Base-by-base conservation (phyloP, 2,797 vertebrate species). In the Falco concolor region DNA sequence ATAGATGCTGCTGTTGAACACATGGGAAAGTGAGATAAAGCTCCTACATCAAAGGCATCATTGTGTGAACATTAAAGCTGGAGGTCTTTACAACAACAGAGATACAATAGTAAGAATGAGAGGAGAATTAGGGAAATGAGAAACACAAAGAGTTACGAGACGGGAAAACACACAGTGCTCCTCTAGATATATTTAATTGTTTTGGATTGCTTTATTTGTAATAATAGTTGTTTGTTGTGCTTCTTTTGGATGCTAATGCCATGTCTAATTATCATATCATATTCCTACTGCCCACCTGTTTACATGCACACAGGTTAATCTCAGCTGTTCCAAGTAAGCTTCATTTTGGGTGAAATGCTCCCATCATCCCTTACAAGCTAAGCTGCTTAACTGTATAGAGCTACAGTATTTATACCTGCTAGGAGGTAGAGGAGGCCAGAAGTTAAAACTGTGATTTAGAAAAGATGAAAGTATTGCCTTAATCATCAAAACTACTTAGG, bases 1-100 rank as follows among this genome's bases (percentile, higher is more conserved):
- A 94, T 80, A 3, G 53, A 61, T 91, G 59, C 28, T 87, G 40
- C 70, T 87, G 44, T 14, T 83, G 38, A 57, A 86, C 93, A 57
- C 5, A 8, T 90, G 95, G 84, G 40, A 65, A 59, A 30, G 38
- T 44, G 77, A 59, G 97, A 98, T 97, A 98, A 97, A 93, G 81
- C 77, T 60, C 57, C 36, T 61, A 28, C 28, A 42, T 83, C 54
- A 93, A 94, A 88, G 73, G n/a, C 36, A 36, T 77, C 40, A 65
- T 95, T 96, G 75, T 96, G 36, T 65, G 45, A 72, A 30, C 45
- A n/a, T 78, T 67, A 28, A 69, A 32, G 21, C 68, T 80, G 47
- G 32, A 75, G 67, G 15, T 50, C 40, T 92, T 88, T 57, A 60
- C 64, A 84, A 45, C 53, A 91, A 17, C 30, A 72, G 56, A 73